These are phyloP conservation scores for Grallaria varia DNA, from an alignment of 2,113 vertebrate species.

Conservation along the genomic window DNA sequence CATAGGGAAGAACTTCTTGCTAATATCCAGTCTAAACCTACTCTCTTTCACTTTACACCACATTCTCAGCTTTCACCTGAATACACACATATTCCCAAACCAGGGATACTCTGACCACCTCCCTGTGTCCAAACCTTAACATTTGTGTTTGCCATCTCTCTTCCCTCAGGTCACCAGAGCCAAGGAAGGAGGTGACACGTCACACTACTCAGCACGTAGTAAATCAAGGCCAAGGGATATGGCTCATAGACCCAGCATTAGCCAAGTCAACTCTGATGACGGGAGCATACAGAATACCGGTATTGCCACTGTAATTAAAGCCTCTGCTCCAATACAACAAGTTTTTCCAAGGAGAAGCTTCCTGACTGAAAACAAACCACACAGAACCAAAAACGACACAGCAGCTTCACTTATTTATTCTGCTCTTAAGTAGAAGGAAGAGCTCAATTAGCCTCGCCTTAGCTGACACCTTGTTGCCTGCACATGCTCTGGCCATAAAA, in stretches of 20 bases:
- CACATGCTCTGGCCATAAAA: background rate
- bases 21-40: background rate
- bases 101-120: background rate
- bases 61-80: background rate
- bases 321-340: background rate
- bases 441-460: background rate
- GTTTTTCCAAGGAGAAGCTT: background rate
- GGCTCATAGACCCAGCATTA: background rate
- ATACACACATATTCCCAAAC: background rate
- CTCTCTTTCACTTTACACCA: background rate
- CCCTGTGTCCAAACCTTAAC: rapidly evolving
- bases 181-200: rapidly evolving
- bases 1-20: background rate
- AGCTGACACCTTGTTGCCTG: background rate
- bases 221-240: background rate
- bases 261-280: background rate
- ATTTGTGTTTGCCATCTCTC: background rate
- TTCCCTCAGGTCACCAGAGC: background rate
- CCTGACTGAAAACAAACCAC: background rate
- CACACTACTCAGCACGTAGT: rapidly evolving
- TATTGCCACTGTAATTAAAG: background rate
- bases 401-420: background rate
- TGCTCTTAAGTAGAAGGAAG: background rate
- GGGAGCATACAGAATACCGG: rapidly evolving
- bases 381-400: background rate